These are phyloP conservation scores for Euspilapteryx auroguttella DNA, from an alignment of 2,888 invertebrate species.

Conservation along the genomic window DNA sequence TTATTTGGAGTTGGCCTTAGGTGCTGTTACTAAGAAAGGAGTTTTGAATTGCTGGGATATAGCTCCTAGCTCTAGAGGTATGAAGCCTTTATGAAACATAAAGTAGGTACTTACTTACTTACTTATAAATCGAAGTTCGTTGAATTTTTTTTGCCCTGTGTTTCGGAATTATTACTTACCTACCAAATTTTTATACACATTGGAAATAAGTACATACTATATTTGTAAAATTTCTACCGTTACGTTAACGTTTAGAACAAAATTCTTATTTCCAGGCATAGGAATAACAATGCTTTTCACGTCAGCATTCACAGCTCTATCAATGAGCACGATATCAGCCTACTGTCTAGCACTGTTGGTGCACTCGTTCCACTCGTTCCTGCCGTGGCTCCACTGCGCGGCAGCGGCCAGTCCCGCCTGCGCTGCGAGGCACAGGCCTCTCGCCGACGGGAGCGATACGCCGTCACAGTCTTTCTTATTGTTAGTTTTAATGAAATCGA, in stretches of 20 bases:
- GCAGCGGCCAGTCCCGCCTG: conserved; percentile 31
- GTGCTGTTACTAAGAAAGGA: conserved; percentile 38
- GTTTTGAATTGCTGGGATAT: conserved; percentile 45
- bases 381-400: conserved; percentile 52
- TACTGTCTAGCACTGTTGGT: conserved; percentile 35
- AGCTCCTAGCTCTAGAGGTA: conserved; percentile 43
- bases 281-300: conserved; percentile 35
- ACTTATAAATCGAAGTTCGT: no score
- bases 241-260: no score
- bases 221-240: no score
- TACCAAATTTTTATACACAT: no score
- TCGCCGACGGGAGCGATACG: conserved; percentile 27
- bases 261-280: conserved; percentile 29
- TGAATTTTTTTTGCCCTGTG: no score
- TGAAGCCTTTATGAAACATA: no score
- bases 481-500: conserved; percentile 18
- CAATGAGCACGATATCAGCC: conserved; percentile 27
- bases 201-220: no score
- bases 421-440: conserved; percentile 36
- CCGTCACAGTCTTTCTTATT: conserved; percentile 43
- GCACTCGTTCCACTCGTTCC: conserved; percentile 37
- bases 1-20: conserved; percentile 40
- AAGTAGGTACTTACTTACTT: no score
- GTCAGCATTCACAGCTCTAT: conserved; percentile 27
- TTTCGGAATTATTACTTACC: no score